Percentiles rank a stretch among this genome's conserved stretches.
These are phyloP conservation scores for Liasis olivaceus DNA, from an alignment of 2,797 vertebrate species.

Conservation along the genomic window DNA sequence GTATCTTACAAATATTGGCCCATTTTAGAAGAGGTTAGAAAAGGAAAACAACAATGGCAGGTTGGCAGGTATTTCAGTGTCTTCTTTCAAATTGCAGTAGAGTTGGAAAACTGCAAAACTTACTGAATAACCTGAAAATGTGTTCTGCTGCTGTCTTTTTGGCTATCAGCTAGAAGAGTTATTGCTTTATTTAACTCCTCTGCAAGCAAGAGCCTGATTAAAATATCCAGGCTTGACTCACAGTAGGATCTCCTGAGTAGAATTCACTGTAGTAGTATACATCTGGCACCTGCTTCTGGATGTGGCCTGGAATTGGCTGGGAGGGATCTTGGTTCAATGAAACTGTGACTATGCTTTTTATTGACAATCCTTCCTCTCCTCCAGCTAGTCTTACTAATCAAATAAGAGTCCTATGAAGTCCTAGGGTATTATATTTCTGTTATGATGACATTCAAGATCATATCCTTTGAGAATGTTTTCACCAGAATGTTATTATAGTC, in stretches of 20 bases:
- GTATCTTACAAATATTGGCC: neutral
- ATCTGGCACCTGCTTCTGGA: neutral
- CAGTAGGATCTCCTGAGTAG: too few relatives aligned
- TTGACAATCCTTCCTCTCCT: neutral
- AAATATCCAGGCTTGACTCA: neutral
- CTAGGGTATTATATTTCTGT: neutral
- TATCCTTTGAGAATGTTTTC: neutral
- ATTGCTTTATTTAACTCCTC: slow-evolving; percentile 3
- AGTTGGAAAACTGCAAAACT: neutral
- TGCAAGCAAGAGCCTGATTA: slow-evolving; percentile 3
- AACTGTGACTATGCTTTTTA: neutral
- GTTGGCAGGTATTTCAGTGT: neutral
- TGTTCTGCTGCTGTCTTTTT: neutral
- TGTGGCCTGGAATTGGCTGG: neutral
- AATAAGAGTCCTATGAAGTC: neutral
- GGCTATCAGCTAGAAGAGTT: neutral
- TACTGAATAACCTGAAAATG: neutral
- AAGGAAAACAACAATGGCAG: neutral
- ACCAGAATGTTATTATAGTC: neutral
- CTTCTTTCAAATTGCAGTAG: neutral
- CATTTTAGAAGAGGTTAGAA: neutral
- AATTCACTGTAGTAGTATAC: neutral
- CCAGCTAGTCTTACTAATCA: neutral
- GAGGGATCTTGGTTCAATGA: neutral
- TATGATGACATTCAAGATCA: neutral